Evolutionary conservation across 2,888 invertebrate genomes (phyloP).

Genomic region (Cosmorhoe ocellata): DNA sequence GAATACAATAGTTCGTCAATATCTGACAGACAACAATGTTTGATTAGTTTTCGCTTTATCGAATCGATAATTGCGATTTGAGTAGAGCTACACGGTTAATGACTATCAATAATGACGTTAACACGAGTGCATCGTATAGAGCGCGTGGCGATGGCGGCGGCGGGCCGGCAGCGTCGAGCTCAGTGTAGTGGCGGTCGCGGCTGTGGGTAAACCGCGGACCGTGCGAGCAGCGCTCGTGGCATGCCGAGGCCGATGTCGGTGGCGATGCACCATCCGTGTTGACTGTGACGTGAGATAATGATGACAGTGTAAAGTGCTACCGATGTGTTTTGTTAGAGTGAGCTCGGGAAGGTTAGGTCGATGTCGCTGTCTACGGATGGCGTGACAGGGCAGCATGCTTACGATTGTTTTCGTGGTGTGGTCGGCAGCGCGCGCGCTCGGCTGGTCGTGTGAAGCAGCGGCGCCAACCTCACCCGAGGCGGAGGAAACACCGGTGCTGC

Average conservation of each 20-base stretch:
- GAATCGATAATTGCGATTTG: slow-evolving; percentile 40
- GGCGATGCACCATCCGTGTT: slow-evolving; percentile 39
- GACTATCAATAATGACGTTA: slow-evolving; percentile 70
- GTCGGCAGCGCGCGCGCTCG: slow-evolving; percentile 84
- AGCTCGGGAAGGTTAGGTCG: slow-evolving; percentile 57
- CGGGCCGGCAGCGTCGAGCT: slow-evolving; percentile 47
- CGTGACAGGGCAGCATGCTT: slow-evolving; percentile 78
- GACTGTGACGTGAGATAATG: slow-evolving; percentile 42
- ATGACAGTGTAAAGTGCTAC: slow-evolving; percentile 53
- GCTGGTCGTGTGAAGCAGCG: slow-evolving; percentile 63
- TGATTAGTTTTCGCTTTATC: slow-evolving; percentile 41
- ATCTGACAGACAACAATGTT: slow-evolving; percentile 32
- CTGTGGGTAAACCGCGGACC: slow-evolving; percentile 63
- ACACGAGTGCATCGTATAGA: slow-evolving; percentile 57
- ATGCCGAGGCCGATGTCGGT: slow-evolving; percentile 40
- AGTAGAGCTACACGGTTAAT: slow-evolving; percentile 49
- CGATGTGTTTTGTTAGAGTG: slow-evolving; percentile 56
- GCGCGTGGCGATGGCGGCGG: slow-evolving; percentile 49
- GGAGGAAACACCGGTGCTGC: slow-evolving; percentile 70
- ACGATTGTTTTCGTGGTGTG: slow-evolving; percentile 84
- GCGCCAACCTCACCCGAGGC: slow-evolving; percentile 59
- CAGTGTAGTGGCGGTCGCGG: slow-evolving; percentile 65
- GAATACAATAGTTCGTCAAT: slow-evolving; percentile 37
- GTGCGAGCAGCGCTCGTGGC: slow-evolving; percentile 46
- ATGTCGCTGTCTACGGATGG: slow-evolving; percentile 53